A percentile compares a stretch with the other conserved stretches of the same genome.
phyloP scores from a whole-genome alignment of 2,888 invertebrate genomes.

The Andrena camellia region DNA sequence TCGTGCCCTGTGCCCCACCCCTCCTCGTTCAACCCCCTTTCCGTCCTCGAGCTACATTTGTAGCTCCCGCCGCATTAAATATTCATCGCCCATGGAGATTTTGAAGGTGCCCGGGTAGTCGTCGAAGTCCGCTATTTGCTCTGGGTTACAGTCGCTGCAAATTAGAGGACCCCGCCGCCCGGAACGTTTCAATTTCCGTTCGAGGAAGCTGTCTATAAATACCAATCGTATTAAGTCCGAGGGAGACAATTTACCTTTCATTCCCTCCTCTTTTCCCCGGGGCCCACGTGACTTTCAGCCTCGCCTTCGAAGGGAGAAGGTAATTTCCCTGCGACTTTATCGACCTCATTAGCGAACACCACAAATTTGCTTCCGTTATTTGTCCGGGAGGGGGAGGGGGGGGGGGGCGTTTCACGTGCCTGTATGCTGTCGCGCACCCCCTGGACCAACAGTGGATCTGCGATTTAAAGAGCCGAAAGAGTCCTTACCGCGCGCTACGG shows the following conservation, averaged over 20 bases:
- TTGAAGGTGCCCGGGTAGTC: background rate
- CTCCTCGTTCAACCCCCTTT: background rate
- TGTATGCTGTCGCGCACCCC: background rate
- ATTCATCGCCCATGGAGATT: constrained; percentile 36
- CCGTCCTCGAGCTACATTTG: background rate
- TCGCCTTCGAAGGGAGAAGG: background rate
- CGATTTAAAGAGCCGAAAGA: constrained; percentile 6
- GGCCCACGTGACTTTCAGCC: background rate
- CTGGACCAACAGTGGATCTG: constrained; percentile 2
- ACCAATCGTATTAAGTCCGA: background rate
- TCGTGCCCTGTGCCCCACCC: background rate
- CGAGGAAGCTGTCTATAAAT: constrained; percentile 28
- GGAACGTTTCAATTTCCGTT: constrained; percentile 55
- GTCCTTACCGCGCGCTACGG: background rate
- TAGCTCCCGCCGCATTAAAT: constrained; percentile 37
- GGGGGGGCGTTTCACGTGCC: background rate
- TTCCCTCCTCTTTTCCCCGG: background rate
- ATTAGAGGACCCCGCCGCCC: constrained; percentile 28
- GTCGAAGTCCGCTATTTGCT: constrained; percentile 35
- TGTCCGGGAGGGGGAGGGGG: background rate
- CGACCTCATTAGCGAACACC: constrained; percentile 26
- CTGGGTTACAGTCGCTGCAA: constrained; percentile 25
- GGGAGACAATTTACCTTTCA: background rate
- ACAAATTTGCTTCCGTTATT: constrained; percentile 9
- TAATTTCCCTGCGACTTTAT: background rate